Evolutionary conservation across 2,888 invertebrate genomes (phyloP), one percentile per base, ranked within the genome.

Genomic region (Tanytarsus gracilentus): DNA sequence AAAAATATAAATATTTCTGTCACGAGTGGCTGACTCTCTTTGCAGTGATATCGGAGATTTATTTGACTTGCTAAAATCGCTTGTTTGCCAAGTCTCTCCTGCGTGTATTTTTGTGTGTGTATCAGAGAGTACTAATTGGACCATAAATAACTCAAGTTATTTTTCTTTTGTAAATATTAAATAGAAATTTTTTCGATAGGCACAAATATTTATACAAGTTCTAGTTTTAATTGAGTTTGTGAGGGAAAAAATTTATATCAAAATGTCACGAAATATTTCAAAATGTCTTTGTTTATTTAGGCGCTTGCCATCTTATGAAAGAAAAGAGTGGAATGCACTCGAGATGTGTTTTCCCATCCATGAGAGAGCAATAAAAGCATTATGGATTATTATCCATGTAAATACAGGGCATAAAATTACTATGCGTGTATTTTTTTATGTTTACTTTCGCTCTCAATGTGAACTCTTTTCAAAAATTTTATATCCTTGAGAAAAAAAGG

Each of bases 401-500:
- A 29, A 51, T 51, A 29, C 51, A 51, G 8, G 21, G 14, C 51
- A 29, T 51, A 51, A 51, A 51, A 50, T 51, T 51, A 51, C 30
- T 51, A 29, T 51, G 51, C 51, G 51, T 51, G 51, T 26, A 29
- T 50, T 50, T 27, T 51, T 40, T 25, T 49, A 26, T 8, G 25
- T 23, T 3, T 40, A 14, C 29, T n/a, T 49, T 26, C 25, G 5
- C 7, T 49, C 21, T 21, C 26, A 9, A 26, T 25, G 49, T 49
- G 49, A 23, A 49, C 26, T 36, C 9, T 4, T n/a, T 36, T 36
- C 36, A 11, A 39, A 4, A 4, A 39, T 7, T 39, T 39, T 39
- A 25, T 25, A 49, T 25, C 25, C 14, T 14, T 36, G 36, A 36
- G 36, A 36, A 14, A 16, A 36, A 14, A 14, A 49, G 49, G 49